Evolutionary conservation across 2,797 vertebrate species (phyloP).

Genomic region (Poecilia gillii): DNA sequence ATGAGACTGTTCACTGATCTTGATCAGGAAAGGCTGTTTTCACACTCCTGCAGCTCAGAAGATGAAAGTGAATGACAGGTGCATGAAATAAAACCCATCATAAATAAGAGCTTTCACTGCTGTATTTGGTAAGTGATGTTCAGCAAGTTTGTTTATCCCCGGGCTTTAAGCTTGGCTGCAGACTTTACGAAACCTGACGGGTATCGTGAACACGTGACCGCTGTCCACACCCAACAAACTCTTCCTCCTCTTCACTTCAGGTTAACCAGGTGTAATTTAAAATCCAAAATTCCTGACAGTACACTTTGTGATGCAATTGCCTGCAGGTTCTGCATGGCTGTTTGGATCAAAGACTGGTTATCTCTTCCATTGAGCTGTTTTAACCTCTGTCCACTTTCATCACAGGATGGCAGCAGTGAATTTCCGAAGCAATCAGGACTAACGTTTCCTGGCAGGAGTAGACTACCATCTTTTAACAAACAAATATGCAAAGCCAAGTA

Average conservation of each 20-base stretch:
- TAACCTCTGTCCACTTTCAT: slow-evolving; percentile 95
- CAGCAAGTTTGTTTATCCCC: background rate
- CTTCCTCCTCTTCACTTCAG: slow-evolving; percentile 73
- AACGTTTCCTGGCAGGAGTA: slow-evolving; percentile 78
- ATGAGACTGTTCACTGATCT: slow-evolving; percentile 79
- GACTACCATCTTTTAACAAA: slow-evolving; percentile 82
- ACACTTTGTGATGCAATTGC: slow-evolving; percentile 85
- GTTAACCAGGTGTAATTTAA: slow-evolving; percentile 91
- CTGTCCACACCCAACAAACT: slow-evolving; percentile 60
- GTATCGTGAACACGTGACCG: slow-evolving; percentile 12
- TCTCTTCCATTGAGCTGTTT: slow-evolving; percentile 93
- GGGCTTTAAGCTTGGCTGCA: slow-evolving; percentile 14
- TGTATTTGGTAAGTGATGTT: slow-evolving; percentile 25
- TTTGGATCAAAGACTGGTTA: slow-evolving; percentile 93
- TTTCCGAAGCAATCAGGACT: slow-evolving; percentile 88
- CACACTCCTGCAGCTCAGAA: slow-evolving; percentile 44
- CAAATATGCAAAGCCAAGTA: slow-evolving; percentile 81
- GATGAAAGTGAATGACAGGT: slow-evolving; percentile 72
- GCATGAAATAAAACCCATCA: slow-evolving; percentile 61
- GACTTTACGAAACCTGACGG: slow-evolving; percentile 41
- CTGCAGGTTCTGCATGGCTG: slow-evolving; percentile 89
- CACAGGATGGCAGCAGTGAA: slow-evolving; percentile 83
- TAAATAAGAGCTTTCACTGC: slow-evolving; percentile 37
- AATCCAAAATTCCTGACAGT: slow-evolving; percentile 90
- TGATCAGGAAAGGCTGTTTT: slow-evolving; percentile 77